Percentiles rank a stretch among this genome's conserved stretches.
Evolutionary conservation across 2,113 vertebrate species (phyloP).

Genomic region (Coreoperca whiteheadi): DNA sequence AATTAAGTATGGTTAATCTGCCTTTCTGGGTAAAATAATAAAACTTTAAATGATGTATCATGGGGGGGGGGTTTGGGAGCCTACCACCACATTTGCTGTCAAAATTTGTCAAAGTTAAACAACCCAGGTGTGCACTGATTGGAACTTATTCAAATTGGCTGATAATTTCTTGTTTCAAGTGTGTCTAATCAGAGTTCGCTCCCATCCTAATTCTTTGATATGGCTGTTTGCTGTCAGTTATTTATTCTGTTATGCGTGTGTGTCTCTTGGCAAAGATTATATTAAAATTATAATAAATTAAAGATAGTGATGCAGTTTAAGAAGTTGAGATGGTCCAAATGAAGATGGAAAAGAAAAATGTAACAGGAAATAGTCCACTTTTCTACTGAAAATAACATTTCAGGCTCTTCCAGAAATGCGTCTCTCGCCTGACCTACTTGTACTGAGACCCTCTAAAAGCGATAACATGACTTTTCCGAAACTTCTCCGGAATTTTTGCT

Average conservation of each 20-base stretch:
- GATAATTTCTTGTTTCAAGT: constrained; percentile 44
- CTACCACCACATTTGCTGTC: constrained; percentile 32
- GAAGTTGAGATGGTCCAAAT: not conserved
- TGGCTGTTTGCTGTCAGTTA: constrained; percentile 28
- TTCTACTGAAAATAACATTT: not conserved
- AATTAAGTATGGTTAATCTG: constrained; percentile 75
- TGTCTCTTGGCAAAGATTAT: not conserved
- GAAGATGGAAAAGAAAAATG: not conserved
- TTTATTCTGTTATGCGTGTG: constrained; percentile 1
- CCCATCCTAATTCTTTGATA: constrained; percentile 19
- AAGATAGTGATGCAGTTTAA: not conserved
- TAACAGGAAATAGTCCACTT: not conserved
- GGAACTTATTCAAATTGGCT: constrained; percentile 40
- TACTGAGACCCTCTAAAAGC: not conserved
- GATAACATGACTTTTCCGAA: not conserved
- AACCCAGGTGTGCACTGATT: constrained; percentile 47
- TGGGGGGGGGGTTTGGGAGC: not conserved
- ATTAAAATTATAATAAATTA: constrained; percentile 18
- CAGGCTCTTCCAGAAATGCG: not conserved
- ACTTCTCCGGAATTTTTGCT: not conserved
- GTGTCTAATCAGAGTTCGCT: constrained; percentile 33
- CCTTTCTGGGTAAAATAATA: constrained; percentile 63
- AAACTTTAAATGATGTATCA: constrained; percentile 67
- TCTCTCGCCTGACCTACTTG: constrained; percentile 19
- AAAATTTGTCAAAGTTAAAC: constrained; percentile 20